Percentiles rank a stretch among this genome's conserved stretches.
phyloP scores from a whole-genome alignment of 2,888 invertebrate species.

The Sarcophaga rosellei region DNA sequence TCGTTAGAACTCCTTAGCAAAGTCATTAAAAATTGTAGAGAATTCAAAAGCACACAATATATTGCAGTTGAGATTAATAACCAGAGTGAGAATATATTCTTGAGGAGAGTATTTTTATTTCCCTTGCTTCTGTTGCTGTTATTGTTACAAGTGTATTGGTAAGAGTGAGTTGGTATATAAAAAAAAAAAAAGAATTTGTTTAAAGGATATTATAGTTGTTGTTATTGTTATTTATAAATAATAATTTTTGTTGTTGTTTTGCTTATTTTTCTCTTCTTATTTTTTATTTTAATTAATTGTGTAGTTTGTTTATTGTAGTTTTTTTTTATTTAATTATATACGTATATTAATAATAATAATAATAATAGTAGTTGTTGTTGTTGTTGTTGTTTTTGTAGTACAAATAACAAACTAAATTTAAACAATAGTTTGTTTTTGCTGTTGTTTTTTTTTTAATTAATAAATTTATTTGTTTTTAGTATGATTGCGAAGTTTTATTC shows the following conservation, averaged over 20 bases:
- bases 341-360: background rate
- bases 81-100: no score
- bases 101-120: no score
- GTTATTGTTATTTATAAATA: background rate
- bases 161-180: no score
- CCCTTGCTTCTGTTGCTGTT: no score
- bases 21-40: no score
- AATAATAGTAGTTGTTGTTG: background rate
- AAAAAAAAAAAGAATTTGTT: background rate
- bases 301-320: slow-evolving; percentile 9
- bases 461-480: slow-evolving; percentile 39
- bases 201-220: background rate
- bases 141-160: no score
- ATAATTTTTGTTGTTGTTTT: background rate
- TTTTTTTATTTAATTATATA: background rate
- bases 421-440: slow-evolving; percentile 47
- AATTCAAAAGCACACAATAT: no score
- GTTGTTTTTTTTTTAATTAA: background rate
- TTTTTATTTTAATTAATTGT: background rate
- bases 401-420: background rate
- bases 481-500: slow-evolving; percentile 80
- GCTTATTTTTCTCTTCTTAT: background rate
- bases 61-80: no score
- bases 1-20: no score
- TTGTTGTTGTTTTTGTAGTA: slow-evolving; percentile 23